Evolutionary conservation across 2,888 invertebrate species (phyloP), one percentile per base, ranked within the genome.

Genomic region (Salticus scenicus): DNA sequence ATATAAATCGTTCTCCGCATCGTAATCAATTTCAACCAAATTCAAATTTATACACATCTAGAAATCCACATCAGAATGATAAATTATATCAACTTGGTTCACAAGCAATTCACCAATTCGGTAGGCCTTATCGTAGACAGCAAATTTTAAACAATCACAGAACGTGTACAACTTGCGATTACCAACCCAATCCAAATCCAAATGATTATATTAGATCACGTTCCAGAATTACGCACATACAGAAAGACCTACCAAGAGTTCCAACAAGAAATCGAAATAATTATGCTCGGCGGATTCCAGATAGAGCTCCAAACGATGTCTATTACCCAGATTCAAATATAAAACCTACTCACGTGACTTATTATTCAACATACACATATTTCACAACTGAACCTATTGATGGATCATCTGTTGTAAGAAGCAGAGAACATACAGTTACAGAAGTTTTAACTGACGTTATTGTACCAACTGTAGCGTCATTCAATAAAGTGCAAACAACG

Each of bases 331-430:
- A 12, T 27, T 27, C 33, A 20, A 37, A 24, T 17, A 41, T 87
- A 17, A 72, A 73, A 20, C 83, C 87, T 64, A 85, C 84, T 24
- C 87, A 71, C n/a, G 80, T 87, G 8, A 88, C 88, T 14, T 88
- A 66, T 51, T 88, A 83, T 66, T 87, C 88, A n/a, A 88, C 88
- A 0, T 86, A 87, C 42, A 88, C 88, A 0, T 66, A 81, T 24
- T 81, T 67, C 47, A 87, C 88, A 12, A 87, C 88, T 17, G 80
- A 80, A 71, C 57, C 85, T 12, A 30, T 51, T 8, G 47, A 85
- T 63, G 87, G 83, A 31, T 67, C 28, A 12, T 85, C 87, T 27
- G 51, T 83, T 12, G 85, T 87, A 1, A 47, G 37, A 20, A 79
- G 74, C 27, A 74, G 73, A n/a, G 84, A 87, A 33, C 72, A 73